Conservation (phyloP, 2,888 invertebrate genomes). For the Dryadula phaetusa region DNA sequence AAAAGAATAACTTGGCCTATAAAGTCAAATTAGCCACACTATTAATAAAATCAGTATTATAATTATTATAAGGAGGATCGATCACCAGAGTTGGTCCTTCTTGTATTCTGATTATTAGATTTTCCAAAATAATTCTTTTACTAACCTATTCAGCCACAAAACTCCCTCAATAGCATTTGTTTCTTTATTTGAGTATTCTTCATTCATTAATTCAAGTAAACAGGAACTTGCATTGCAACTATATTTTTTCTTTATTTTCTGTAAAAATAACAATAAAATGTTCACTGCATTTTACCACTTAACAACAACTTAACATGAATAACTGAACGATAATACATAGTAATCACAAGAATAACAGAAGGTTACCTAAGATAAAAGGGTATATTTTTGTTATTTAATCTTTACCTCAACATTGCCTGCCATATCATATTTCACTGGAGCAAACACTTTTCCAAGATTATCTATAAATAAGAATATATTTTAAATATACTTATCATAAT, state of each 20-base stretch:
- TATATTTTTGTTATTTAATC: background rate
- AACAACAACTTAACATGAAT: no score
- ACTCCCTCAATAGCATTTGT: conserved; percentile 85
- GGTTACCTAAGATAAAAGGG: no score
- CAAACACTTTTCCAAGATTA: conserved; percentile 89
- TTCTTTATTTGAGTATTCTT: conserved; percentile 82
- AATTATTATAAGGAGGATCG: background rate
- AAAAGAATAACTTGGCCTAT: no score
- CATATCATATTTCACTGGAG: conserved; percentile 90
- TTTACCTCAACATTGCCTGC: conserved; percentile 90
- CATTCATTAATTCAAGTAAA: conserved; percentile 87
- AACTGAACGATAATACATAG: no score
- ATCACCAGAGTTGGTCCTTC: no score
- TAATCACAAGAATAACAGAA: no score
- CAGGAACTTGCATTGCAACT: conserved; percentile 81
- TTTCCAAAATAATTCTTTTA: background rate
- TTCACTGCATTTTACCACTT: background rate
- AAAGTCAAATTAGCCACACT: no score
- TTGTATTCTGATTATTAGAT: no score
- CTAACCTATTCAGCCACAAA: conserved; percentile 89
- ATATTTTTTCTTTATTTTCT: conserved; percentile 87
- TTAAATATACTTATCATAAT: background rate
- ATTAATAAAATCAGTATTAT: no score
- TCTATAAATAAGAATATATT: conserved; percentile 78
- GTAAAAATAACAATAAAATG: conserved; percentile 49